phyloP scores from a whole-genome alignment of 2,797 vertebrate genomes.

The Novumbra hubbsi region DNA sequence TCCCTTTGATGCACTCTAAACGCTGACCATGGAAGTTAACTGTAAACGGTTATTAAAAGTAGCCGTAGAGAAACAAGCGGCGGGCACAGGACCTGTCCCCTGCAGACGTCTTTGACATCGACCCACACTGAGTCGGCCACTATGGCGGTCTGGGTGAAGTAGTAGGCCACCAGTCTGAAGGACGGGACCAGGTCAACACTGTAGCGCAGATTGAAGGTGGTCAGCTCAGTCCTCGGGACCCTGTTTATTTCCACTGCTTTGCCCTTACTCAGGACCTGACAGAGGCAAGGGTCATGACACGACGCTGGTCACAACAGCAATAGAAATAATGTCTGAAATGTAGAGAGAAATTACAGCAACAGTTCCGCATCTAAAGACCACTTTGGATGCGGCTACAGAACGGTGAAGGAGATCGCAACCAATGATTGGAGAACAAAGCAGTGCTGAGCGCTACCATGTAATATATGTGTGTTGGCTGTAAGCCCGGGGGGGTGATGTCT shows the following conservation, averaged over 20 bases:
- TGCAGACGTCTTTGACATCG: slow-evolving; percentile 62
- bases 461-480: slow-evolving; percentile 61
- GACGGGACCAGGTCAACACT: slow-evolving; percentile 59
- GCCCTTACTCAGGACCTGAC: slow-evolving; percentile 64
- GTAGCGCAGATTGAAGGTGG: slow-evolving; percentile 54
- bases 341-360: background rate
- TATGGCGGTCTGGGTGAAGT: slow-evolving; percentile 33
- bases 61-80: background rate
- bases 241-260: slow-evolving; percentile 48
- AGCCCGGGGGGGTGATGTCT: slow-evolving; percentile 41
- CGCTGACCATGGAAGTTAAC: background rate
- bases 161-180: slow-evolving; percentile 70
- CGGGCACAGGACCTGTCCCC: slow-evolving; percentile 62
- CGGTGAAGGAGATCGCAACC: background rate
- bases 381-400: background rate
- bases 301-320: background rate
- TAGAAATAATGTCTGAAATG: background rate
- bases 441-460: slow-evolving; percentile 59
- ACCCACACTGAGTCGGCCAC: slow-evolving; percentile 68
- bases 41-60: background rate
- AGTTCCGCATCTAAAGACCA: too few species aligned
- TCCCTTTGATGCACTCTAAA: background rate
- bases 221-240: slow-evolving; percentile 41
- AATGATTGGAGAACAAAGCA: background rate
- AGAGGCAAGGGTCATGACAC: background rate